Conservation (phyloP, 2,113 vertebrate genomes). For the Amazona vittata region DNA sequence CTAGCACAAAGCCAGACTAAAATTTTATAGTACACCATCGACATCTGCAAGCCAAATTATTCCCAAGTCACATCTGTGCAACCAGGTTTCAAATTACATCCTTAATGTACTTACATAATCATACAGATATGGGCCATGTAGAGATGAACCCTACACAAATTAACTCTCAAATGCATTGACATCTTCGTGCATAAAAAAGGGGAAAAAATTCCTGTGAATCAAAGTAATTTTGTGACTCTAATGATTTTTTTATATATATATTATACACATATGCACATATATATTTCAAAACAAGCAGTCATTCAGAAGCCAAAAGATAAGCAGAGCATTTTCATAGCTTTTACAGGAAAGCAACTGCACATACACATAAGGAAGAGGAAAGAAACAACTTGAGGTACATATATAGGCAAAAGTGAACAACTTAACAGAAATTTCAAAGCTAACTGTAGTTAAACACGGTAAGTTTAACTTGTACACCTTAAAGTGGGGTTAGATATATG, state of each 20-base stretch:
- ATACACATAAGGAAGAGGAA: neutral
- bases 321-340: neutral
- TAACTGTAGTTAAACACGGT: neutral
- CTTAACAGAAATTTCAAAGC: neutral
- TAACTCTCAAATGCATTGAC: neutral
- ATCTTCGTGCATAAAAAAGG: neutral
- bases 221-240: neutral
- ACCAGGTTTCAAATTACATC: constrained; percentile 46
- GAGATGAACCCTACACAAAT: neutral
- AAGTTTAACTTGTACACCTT: neutral
- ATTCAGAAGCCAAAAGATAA: neutral
- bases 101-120: neutral
- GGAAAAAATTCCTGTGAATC: neutral
- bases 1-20: neutral
- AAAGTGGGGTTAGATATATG: neutral
- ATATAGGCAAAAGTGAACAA: neutral
- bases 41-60: constrained; percentile 41
- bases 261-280: neutral
- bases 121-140: neutral
- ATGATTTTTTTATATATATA: neutral
- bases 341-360: neutral
- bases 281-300: neutral
- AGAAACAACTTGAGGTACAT: neutral
- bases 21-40: neutral
- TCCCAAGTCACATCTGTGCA: constrained; percentile 39